Percentiles rank a stretch among this genome's conserved stretches.
Evolutionary conservation across 2,113 vertebrate species (phyloP).

Genomic region (Xiphias gladius): DNA sequence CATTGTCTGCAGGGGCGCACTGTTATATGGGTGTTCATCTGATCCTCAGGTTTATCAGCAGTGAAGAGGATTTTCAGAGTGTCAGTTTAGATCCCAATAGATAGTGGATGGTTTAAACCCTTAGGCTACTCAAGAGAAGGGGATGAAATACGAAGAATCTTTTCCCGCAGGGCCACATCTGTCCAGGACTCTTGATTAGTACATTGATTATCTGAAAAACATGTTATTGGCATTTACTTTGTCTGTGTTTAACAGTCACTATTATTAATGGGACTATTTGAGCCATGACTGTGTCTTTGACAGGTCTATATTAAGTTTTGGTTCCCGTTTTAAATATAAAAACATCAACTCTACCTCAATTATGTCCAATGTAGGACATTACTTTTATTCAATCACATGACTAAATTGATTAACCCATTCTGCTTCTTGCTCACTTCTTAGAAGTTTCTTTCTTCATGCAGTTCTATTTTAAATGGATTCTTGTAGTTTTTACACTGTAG

Average conservation of each 20-base stretch:
- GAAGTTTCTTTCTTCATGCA: neutral
- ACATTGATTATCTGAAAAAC: conserved; percentile 25
- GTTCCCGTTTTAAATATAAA: neutral
- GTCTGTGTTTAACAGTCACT: conserved; percentile 9
- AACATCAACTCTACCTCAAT: neutral
- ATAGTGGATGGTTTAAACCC: conserved; percentile 48
- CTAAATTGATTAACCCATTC: neutral
- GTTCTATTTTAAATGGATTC: conserved; percentile 24
- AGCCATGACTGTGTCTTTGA: neutral
- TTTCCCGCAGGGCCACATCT: conserved; percentile 35
- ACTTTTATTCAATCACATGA: neutral
- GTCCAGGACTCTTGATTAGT: conserved; percentile 25
- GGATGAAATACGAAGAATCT: conserved; percentile 23
- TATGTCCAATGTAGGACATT: neutral
- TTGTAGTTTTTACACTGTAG: conserved; percentile 6
- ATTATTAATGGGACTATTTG: neutral
- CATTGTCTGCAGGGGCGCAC: conserved; percentile 34
- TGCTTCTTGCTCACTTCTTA: neutral
- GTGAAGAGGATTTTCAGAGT: conserved; percentile 51
- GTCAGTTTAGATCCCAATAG: conserved; percentile 53
- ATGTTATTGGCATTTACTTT: neutral
- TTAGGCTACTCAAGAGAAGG: conserved; percentile 41
- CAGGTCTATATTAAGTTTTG: neutral
- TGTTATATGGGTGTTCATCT: conserved; percentile 38
- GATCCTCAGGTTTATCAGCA: conserved; percentile 66